A percentile compares a stretch with the other conserved stretches of the same genome.
phyloP scores from a whole-genome alignment of 2,797 vertebrate genomes.

The Acrossocheilus fasciatus region DNA sequence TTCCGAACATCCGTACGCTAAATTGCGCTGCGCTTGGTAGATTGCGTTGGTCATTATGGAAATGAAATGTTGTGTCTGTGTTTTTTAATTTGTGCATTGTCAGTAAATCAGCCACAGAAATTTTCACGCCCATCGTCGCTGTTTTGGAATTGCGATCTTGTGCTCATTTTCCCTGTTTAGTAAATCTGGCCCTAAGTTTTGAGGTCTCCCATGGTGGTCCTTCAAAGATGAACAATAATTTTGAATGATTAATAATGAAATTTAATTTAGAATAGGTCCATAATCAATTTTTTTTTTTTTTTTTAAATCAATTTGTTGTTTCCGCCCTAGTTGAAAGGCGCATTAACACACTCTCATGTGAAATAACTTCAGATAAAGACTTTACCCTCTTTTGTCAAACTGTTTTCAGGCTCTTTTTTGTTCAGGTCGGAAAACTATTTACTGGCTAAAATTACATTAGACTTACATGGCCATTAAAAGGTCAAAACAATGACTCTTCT shows the following conservation, averaged over 20 bases:
- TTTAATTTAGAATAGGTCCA: neutral
- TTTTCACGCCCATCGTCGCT: neutral
- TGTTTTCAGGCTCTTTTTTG: neutral
- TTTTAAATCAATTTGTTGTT: neutral
- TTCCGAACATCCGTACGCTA: neutral
- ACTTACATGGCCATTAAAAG: conserved; percentile 4
- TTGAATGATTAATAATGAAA: neutral
- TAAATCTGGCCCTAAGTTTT: neutral
- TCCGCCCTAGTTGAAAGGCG: neutral
- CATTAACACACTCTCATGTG: neutral
- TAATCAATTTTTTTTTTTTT: neutral
- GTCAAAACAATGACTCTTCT: neutral
- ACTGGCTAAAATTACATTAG: neutral
- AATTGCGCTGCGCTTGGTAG: no score
- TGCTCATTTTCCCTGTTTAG: no score
- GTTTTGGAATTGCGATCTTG: neutral
- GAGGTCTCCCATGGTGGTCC: neutral
- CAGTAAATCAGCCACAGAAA: neutral
- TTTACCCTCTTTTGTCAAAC: no score
- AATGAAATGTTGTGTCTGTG: no score
- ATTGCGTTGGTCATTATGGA: no score
- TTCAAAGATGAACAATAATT: neutral
- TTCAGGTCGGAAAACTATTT: neutral
- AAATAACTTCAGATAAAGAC: neutral
- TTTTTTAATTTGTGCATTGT: no score